Conservation (phyloP, 2,797 vertebrate genomes). For the Sarcoramphus papa region DNA sequence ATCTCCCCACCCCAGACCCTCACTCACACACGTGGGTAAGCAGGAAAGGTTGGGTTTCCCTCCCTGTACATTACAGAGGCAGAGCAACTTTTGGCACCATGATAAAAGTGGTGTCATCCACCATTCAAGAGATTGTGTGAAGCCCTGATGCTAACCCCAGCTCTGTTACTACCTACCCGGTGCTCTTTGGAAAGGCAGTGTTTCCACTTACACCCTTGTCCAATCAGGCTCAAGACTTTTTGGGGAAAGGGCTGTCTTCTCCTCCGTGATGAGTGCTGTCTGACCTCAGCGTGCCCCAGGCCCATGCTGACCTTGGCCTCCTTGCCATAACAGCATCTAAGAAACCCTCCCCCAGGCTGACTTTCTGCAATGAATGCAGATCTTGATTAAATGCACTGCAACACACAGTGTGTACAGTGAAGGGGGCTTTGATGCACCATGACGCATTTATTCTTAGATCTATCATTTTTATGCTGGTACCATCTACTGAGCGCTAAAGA, state of each 20-base stretch:
- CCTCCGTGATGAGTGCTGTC: background rate
- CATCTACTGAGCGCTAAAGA: background rate
- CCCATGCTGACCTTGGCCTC: background rate
- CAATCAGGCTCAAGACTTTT: background rate
- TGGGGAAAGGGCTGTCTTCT: background rate
- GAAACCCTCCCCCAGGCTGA: background rate
- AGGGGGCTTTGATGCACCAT: background rate
- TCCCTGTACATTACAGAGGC: background rate
- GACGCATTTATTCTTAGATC: background rate
- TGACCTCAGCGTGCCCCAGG: background rate
- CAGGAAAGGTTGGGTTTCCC: background rate
- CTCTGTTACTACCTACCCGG: background rate
- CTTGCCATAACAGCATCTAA: background rate
- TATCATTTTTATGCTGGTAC: background rate
- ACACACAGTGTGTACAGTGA: background rate
- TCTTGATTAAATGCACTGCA: background rate
- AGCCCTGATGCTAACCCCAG: background rate
- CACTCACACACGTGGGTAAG: rapidly evolving
- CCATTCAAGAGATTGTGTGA: rapidly evolving
- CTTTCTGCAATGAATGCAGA: background rate
- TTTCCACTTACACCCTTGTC: background rate
- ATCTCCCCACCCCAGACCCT: background rate
- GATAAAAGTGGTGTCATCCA: background rate
- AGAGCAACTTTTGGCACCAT: background rate
- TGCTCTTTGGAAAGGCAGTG: background rate